Base-by-base conservation (phyloP, 2,888 invertebrate genomes). In the Acronicta psi region DNA sequence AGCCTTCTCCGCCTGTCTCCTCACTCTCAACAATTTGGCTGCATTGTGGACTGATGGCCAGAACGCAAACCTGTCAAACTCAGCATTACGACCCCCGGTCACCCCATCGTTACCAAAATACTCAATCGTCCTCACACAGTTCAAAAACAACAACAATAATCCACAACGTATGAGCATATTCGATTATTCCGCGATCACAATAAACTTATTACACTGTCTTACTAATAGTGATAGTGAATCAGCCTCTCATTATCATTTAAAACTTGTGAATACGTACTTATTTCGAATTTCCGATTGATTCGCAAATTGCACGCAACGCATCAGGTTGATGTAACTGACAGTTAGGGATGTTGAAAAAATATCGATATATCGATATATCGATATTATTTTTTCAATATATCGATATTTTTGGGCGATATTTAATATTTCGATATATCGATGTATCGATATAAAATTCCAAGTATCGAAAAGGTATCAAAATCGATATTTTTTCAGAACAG, bases 11-110 rank as follows among this genome's bases (percentile, higher is more conserved):
- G 61, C 70, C 44, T 82, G 79, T 3, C 90, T 77, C 42, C 82
- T 65, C 47, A 69, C 36, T 51, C 57, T 59, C 18, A 72, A 16
- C 41, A 75, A 53, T 38, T 38, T 69, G 20, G 85, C 86, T 2
- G 77, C 88, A 66, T 90, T 88, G 25, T 83, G 84, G n/a, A 86
- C 71, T 16, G 89, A 89, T 13, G 92, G 91, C 90, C 90, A 89
- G 37, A 81, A 73, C 2, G 89, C 83, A 76, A 83, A 90, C 34
- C 76, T 77, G 44, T 83, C 82, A 46, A 81, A 80, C 34, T 82
- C 83, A 52, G 73, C 80, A 44, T 64, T 61, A 58, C 53, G 60
- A 52, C 45, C 50, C 42, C 59, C 55, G 55, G 77, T 44, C 13
- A 74, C 69, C 73, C 74, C 65, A 53, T 73, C 76, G 47, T 75